Conservation (phyloP, 2,113 vertebrate genomes). For the Mus spicilegus region DNA sequence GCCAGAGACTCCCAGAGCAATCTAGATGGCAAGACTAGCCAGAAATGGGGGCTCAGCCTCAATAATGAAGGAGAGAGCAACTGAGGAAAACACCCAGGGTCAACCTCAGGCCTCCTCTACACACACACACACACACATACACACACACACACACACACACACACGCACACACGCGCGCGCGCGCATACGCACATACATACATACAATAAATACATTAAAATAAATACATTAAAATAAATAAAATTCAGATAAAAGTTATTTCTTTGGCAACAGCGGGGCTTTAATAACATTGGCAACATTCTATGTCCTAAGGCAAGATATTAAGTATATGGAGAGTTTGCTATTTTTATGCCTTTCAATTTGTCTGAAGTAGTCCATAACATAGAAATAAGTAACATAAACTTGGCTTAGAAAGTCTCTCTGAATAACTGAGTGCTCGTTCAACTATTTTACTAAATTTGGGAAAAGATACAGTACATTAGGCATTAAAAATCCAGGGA, state of each 20-base stretch:
- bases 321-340: neutral
- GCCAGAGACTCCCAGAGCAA: neutral
- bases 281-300: neutral
- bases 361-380: neutral
- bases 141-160: too few species aligned
- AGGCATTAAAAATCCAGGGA: constrained; percentile 1
- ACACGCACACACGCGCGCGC: too few species aligned
- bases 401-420: constrained; percentile 42
- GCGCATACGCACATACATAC: neutral
- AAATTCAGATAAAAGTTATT: neutral
- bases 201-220: neutral
- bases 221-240: neutral
- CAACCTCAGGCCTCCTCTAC: neutral
- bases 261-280: neutral
- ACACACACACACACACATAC: too few species aligned
- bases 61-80: neutral
- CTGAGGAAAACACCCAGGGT: neutral
- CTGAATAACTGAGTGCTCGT: neutral
- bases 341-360: constrained; percentile 14
- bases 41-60: neutral
- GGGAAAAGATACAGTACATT: neutral
- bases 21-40: neutral
- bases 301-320: neutral
- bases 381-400: neutral
- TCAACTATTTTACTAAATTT: constrained; percentile 43